A percentile compares a stretch with the other conserved stretches of the same genome.
Evolutionary conservation across 2,113 vertebrate genomes (phyloP).

Genomic region (Amblyornis subalaris): DNA sequence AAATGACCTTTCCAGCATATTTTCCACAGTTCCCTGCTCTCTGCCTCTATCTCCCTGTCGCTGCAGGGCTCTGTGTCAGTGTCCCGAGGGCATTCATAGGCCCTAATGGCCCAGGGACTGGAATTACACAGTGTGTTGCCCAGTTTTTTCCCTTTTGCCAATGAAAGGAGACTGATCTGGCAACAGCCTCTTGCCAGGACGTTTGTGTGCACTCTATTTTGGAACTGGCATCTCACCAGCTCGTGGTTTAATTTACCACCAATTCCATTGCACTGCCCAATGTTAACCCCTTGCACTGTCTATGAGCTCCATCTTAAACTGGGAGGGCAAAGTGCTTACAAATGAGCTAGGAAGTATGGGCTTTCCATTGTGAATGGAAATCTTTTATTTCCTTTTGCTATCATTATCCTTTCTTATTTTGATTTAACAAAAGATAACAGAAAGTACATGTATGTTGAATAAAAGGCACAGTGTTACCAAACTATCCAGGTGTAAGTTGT

Average conservation of each 20-base stretch:
- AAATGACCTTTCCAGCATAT: not conserved
- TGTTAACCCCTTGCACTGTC: not conserved
- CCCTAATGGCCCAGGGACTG: not conserved
- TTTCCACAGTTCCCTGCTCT: not conserved
- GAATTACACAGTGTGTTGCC: no score
- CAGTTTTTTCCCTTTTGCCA: not conserved
- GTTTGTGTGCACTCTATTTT: not conserved
- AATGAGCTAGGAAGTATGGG: not conserved
- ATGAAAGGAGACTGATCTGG: not conserved
- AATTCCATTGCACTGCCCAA: fast-evolving
- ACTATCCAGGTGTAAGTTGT: not conserved
- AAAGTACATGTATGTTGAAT: not conserved
- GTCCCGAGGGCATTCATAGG: not conserved
- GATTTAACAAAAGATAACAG: not conserved
- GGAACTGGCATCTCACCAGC: not conserved
- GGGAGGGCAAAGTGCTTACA: not conserved
- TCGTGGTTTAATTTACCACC: not conserved
- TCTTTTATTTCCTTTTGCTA: not conserved
- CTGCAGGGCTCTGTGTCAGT: not conserved
- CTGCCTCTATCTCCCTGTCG: not conserved
- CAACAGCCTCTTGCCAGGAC: not conserved
- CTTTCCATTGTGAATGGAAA: not conserved
- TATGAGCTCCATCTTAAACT: not conserved
- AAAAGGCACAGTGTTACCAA: not conserved
- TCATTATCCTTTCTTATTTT: not conserved